Percentiles rank a stretch among this genome's conserved stretches.
Evolutionary conservation across 2,113 vertebrate species (phyloP).

Genomic region (Phalacrocorax brasilianus): DNA sequence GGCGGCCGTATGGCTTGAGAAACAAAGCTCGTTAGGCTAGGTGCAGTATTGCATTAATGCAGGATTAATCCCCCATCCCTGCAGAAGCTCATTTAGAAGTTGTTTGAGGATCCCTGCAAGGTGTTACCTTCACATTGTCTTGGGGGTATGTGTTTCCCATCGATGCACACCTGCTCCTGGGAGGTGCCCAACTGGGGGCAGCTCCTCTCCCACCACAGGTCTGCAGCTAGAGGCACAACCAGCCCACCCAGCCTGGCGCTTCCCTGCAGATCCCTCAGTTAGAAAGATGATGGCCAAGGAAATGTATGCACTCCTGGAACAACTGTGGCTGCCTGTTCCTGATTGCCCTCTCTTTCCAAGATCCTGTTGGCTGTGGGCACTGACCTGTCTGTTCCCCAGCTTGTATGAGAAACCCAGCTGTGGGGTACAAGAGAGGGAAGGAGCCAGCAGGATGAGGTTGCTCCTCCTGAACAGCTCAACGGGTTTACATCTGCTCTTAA

Average conservation of each 20-base stretch:
- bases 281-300: neutral
- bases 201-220: neutral
- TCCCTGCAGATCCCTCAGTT: neutral
- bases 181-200: neutral
- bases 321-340: neutral
- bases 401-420: neutral
- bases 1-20: neutral
- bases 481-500: neutral
- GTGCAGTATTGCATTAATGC: neutral
- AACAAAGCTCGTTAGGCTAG: neutral
- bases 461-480: neutral
- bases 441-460: neutral
- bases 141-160: neutral
- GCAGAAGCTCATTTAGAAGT: neutral
- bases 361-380: neutral
- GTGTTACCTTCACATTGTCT: neutral
- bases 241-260: rapidly evolving
- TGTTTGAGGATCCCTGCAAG: neutral
- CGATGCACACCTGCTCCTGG: neutral
- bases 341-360: neutral
- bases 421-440: neutral
- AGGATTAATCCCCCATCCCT: neutral
- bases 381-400: neutral
- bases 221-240: neutral
- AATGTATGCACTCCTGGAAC: neutral